These are phyloP conservation scores for Uropsilus gracilis DNA, from an alignment of 2,113 vertebrate species.

Conservation along the genomic window DNA sequence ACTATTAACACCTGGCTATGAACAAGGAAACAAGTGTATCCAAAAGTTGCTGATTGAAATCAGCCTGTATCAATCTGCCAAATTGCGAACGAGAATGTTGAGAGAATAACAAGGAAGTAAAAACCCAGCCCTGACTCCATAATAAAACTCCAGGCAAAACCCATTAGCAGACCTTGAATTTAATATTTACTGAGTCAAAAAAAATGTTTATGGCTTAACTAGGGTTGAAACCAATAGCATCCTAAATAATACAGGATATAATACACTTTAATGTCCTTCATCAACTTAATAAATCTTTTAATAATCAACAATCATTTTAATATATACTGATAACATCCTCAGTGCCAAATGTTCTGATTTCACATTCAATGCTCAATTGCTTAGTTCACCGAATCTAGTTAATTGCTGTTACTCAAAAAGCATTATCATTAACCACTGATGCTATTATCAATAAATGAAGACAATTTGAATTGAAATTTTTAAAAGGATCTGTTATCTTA, in stretches of 20 bases:
- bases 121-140: neutral
- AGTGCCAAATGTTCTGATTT: conserved; percentile 48
- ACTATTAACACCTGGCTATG: neutral
- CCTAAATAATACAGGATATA: conserved; percentile 16
- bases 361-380: conserved; percentile 48
- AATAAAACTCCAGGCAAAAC: conserved; percentile 34
- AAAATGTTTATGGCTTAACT: conserved; percentile 1
- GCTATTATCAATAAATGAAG: conserved; percentile 63
- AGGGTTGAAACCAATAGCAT: conserved; percentile 9
- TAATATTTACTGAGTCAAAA: conserved; percentile 28
- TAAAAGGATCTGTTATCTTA: conserved; percentile 51
- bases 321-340: conserved; percentile 23
- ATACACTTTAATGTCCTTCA: conserved; percentile 38
- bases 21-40: neutral
- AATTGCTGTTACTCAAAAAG: conserved; percentile 64
- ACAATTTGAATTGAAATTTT: conserved; percentile 58
- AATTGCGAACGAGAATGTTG: neutral
- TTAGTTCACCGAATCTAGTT: conserved; percentile 55
- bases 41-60: neutral
- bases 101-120: conserved; percentile 30
- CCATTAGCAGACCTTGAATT: neutral
- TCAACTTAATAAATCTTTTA: conserved; percentile 58
- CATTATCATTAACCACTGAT: conserved; percentile 54
- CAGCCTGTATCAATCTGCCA: neutral
- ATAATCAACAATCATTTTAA: conserved; percentile 62